Conservation (phyloP, 2,113 vertebrate genomes). For the Spea multiplicata region DNA sequence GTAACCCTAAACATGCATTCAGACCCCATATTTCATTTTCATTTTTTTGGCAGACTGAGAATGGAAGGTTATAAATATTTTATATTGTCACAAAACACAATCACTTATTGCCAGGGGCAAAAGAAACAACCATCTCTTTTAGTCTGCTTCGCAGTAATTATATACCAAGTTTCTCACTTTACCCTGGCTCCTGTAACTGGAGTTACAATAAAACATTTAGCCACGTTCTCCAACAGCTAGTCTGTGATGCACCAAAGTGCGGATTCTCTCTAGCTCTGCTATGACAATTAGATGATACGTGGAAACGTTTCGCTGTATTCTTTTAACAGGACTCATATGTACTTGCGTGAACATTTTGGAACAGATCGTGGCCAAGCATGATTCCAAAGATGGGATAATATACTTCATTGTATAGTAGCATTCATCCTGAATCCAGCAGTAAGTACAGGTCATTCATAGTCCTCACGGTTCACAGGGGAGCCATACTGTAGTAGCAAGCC, state of each 20-base stretch:
- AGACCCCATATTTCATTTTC: too few relatives aligned
- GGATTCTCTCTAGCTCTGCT: neutral
- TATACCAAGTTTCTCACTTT: neutral
- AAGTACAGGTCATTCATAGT: too few relatives aligned
- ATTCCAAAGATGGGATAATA: too few relatives aligned
- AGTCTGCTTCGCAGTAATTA: neutral
- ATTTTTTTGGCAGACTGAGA: too few relatives aligned
- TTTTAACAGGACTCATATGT: neutral
- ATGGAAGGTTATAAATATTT: neutral
- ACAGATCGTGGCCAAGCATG: too few relatives aligned
- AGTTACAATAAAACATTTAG: neutral
- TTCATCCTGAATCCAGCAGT: too few relatives aligned
- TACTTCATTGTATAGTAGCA: too few relatives aligned
- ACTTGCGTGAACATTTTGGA: too few relatives aligned
- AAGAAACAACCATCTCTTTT: neutral
- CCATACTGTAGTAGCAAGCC: too few relatives aligned
- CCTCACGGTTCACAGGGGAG: too few relatives aligned
- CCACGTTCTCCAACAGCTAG: neutral
- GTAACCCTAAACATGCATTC: too few relatives aligned
- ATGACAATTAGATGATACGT: neutral
- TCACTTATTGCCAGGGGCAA: neutral
- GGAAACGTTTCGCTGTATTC: neutral
- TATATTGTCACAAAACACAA: neutral
- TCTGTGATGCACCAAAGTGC: too few relatives aligned
- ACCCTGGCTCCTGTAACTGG: neutral